A percentile compares a stretch with the other conserved stretches of the same genome.
Conservation (phyloP, 2,888 invertebrate species). For the Leucoma salicis region DNA sequence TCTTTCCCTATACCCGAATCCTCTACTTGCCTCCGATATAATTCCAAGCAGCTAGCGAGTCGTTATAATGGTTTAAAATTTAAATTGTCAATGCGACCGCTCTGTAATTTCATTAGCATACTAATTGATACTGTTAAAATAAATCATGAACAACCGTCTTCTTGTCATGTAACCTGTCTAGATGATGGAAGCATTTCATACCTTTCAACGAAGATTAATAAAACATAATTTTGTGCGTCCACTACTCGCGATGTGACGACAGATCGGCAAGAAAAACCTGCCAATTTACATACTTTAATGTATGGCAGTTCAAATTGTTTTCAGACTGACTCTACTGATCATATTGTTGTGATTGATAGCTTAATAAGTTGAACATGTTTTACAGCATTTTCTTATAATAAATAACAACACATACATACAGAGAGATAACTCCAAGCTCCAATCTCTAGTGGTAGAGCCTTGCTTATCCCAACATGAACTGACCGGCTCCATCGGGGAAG, state of each 20-base stretch:
- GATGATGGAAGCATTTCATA: slow-evolving; percentile 34
- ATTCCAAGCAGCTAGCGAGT: background rate
- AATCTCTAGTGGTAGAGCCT: too few species aligned
- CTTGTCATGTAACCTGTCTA: slow-evolving; percentile 35
- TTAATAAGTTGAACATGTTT: too few species aligned
- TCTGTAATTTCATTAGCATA: slow-evolving; percentile 49
- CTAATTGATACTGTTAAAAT: slow-evolving; percentile 44
- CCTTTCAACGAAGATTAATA: slow-evolving; percentile 40
- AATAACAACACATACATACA: too few species aligned
- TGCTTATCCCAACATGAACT: too few species aligned
- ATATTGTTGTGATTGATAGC: slow-evolving; percentile 40
- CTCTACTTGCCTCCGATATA: background rate
- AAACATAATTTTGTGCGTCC: slow-evolving; percentile 33
- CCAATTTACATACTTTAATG: slow-evolving; percentile 40
- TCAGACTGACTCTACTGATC: slow-evolving; percentile 30
- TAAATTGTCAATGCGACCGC: slow-evolving; percentile 21
- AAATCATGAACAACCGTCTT: slow-evolving; percentile 39
- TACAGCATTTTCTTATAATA: too few species aligned
- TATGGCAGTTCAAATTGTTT: slow-evolving; percentile 32
- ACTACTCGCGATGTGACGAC: slow-evolving; percentile 36
- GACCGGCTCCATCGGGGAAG: too few species aligned
- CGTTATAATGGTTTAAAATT: slow-evolving; percentile 1
- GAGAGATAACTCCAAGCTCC: too few species aligned
- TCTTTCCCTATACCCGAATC: too few species aligned
- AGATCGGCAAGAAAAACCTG: slow-evolving; percentile 23